phyloP scores from a whole-genome alignment of 2,797 vertebrate genomes.

The Liparis tanakae region DNA sequence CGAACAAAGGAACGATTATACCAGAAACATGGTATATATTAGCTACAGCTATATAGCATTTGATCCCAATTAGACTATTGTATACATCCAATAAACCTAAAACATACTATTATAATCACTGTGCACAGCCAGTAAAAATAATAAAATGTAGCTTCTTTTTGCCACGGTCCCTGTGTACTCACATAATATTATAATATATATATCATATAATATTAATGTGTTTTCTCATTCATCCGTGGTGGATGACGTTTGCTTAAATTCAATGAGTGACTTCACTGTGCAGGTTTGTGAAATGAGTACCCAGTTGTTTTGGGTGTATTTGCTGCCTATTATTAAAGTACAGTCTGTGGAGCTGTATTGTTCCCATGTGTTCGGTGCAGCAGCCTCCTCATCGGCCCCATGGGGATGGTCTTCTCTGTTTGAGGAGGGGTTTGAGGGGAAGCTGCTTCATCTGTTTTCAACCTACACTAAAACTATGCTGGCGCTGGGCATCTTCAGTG shows the following conservation, averaged over 20 bases:
- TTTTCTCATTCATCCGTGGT: neutral
- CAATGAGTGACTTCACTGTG: neutral
- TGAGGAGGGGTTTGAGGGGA: neutral
- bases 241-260: neutral
- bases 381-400: neutral
- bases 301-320: neutral
- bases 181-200: too few relatives aligned
- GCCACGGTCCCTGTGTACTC: accelerated
- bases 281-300: neutral
- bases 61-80: constrained; percentile 20
- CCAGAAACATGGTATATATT: neutral
- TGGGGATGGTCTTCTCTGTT: neutral
- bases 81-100: constrained; percentile 19
- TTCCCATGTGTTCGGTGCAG: constrained; percentile 17
- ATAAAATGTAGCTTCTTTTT: constrained; percentile 7
- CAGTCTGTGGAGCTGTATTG: neutral
- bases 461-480: constrained; percentile 8
- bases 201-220: too few relatives aligned
- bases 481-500: neutral
- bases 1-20: neutral
- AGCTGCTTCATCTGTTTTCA: constrained; percentile 9
- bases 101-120: neutral
- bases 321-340: neutral
- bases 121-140: neutral
- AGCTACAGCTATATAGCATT: constrained; percentile 1